Evolutionary conservation across 1,140 invertebrate species (phyloP).

Genomic region (Danaus melanippus): DNA sequence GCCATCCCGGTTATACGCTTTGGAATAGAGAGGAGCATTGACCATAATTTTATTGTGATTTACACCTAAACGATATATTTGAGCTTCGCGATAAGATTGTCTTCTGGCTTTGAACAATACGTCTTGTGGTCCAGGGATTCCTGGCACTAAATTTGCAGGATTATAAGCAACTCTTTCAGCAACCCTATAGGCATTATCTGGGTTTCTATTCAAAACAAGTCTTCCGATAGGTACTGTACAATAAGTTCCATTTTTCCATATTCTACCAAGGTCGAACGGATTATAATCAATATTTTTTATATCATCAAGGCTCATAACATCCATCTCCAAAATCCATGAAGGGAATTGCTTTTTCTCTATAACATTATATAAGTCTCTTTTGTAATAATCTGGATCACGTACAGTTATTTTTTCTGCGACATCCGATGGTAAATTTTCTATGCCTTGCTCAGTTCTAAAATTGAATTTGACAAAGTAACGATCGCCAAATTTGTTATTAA

Average conservation of each 20-base stretch:
- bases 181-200: constrained; percentile 87
- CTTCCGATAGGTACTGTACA: constrained; percentile 88
- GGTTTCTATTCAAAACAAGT: constrained; percentile 85
- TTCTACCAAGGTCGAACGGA: constrained; percentile 80
- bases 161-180: constrained; percentile 90
- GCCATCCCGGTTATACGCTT: constrained; percentile 78
- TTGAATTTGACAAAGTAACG: constrained; percentile 83
- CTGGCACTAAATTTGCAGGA: constrained; percentile 88
- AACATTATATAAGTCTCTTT: constrained; percentile 42
- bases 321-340: constrained; percentile 77
- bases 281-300: constrained; percentile 69
- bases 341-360: constrained; percentile 74
- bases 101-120: constrained; percentile 89
- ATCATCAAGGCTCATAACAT: constrained; percentile 69
- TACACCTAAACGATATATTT: constrained; percentile 86
- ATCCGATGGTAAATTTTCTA: constrained; percentile 72
- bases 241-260: constrained; percentile 87
- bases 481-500: constrained; percentile 75
- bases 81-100: constrained; percentile 89
- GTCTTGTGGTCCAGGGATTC: constrained; percentile 87
- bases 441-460: constrained; percentile 79
- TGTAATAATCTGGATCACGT: constrained; percentile 37
- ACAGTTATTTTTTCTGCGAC: constrained; percentile 25
- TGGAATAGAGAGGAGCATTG: constrained; percentile 85
- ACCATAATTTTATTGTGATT: constrained; percentile 91